Evolutionary conservation across 2,888 invertebrate species (phyloP).

Genomic region (Himalopsyche tibetana): DNA sequence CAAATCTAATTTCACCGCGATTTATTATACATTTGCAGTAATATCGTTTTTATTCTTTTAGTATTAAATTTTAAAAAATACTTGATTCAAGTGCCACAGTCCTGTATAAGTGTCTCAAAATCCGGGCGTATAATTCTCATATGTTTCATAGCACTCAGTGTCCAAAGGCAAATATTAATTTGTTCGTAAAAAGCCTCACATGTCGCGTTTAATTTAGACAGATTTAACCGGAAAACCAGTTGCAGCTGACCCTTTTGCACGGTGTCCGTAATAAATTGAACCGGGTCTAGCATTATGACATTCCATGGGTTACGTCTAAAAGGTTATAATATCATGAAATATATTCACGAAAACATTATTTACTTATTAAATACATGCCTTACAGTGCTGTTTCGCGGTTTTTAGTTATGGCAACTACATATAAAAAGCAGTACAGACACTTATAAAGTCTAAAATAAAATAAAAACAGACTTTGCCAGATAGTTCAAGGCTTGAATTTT

Average conservation of each 20-base stretch:
- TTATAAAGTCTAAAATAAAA: too few species aligned
- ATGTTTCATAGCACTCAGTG: slow-evolving; percentile 15
- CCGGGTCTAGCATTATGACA: slow-evolving; percentile 47
- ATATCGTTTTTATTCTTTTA: background rate
- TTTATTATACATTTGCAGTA: too few species aligned
- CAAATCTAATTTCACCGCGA: too few species aligned
- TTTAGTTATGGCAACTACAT: too few species aligned
- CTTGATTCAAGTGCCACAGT: background rate
- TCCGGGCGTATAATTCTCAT: background rate
- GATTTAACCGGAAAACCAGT: slow-evolving; percentile 55
- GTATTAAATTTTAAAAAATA: background rate
- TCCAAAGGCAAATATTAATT: slow-evolving; percentile 40
- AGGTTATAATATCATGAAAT: background rate
- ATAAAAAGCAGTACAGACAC: too few species aligned
- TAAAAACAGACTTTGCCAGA: too few species aligned
- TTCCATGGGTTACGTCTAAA: background rate
- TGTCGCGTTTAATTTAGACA: slow-evolving; percentile 60
- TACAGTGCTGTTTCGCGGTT: too few species aligned
- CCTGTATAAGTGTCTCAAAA: background rate
- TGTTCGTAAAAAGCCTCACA: slow-evolving; percentile 47
- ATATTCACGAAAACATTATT: too few species aligned
- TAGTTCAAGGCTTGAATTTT: too few species aligned
- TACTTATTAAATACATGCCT: too few species aligned
- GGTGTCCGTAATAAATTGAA: slow-evolving; percentile 55
- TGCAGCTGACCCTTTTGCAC: slow-evolving; percentile 55